Conservation (phyloP, 2,888 invertebrate genomes). For the Marronus borbonicus region DNA sequence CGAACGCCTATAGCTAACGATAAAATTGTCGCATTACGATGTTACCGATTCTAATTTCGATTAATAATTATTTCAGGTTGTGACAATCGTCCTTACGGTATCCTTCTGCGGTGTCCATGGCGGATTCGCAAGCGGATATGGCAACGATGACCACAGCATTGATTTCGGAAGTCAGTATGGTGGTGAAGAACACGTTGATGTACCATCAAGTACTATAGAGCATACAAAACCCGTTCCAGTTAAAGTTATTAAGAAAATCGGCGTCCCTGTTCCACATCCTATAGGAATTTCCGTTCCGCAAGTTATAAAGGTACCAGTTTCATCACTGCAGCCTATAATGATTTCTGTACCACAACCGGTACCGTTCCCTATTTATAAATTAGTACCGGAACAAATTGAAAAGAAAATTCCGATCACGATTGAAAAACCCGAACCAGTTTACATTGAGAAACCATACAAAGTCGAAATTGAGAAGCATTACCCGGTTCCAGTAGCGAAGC, state of each 20-base stretch:
- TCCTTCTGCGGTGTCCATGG: conserved; percentile 60
- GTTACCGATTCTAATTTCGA: conserved; percentile 7
- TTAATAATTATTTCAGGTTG: conserved; percentile 46
- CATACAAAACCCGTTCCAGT: conserved; percentile 81
- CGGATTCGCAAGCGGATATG: conserved; percentile 60
- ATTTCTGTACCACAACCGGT: conserved; percentile 81
- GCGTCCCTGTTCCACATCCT: conserved; percentile 44
- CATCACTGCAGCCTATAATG: conserved; percentile 82
- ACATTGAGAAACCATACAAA: conserved; percentile 83
- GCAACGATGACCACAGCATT: conserved; percentile 55
- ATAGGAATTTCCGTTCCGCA: conserved; percentile 79
- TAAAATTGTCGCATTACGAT: neutral
- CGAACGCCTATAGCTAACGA: too few species aligned
- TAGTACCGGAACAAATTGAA: conserved; percentile 81
- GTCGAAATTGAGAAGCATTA: conserved; percentile 84
- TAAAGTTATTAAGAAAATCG: conserved; percentile 81
- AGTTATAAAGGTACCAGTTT: conserved; percentile 81
- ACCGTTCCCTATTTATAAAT: conserved; percentile 81
- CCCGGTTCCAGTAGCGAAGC: conserved; percentile 77
- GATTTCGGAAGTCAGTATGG: conserved; percentile 60
- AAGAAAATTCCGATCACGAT: conserved; percentile 83
- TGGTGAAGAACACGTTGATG: conserved; percentile 73
- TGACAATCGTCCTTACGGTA: conserved; percentile 61
- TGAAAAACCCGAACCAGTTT: conserved; percentile 81
- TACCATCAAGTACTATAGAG: conserved; percentile 76